These are phyloP conservation scores for Diadophis punctatus DNA, from an alignment of 2,113 vertebrate genomes.

Conservation along the genomic window DNA sequence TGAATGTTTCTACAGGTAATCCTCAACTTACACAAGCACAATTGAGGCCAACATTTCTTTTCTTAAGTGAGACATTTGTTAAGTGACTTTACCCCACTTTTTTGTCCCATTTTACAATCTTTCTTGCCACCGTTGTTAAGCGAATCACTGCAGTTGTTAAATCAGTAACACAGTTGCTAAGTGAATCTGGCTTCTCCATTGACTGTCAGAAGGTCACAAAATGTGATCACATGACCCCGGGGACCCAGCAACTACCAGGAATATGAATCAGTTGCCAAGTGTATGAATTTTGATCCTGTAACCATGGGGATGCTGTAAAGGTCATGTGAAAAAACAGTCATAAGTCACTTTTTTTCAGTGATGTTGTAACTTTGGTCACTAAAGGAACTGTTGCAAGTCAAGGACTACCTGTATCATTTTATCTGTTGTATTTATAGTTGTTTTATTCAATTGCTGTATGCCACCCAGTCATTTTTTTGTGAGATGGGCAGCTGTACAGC, in stretches of 20 bases:
- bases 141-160: no score
- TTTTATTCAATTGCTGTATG: not conserved
- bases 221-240: not conserved
- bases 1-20: not conserved
- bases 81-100: no score
- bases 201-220: not conserved
- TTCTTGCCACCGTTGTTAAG: no score
- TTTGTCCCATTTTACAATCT: no score
- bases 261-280: not conserved
- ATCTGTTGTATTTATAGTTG: not conserved
- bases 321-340: not conserved
- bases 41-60: not conserved
- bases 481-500: not conserved
- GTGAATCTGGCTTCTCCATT: not conserved
- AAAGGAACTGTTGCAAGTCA: not conserved
- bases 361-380: not conserved
- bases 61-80: not conserved
- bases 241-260: not conserved
- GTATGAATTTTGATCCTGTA: not conserved
- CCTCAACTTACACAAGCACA: not conserved
- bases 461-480: not conserved
- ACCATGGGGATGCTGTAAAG: not conserved
- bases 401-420: not conserved
- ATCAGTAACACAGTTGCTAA: not conserved
- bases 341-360: not conserved